phyloP scores from a whole-genome alignment of 2,113 vertebrate species.

The Campylorhamphus procurvoides region DNA sequence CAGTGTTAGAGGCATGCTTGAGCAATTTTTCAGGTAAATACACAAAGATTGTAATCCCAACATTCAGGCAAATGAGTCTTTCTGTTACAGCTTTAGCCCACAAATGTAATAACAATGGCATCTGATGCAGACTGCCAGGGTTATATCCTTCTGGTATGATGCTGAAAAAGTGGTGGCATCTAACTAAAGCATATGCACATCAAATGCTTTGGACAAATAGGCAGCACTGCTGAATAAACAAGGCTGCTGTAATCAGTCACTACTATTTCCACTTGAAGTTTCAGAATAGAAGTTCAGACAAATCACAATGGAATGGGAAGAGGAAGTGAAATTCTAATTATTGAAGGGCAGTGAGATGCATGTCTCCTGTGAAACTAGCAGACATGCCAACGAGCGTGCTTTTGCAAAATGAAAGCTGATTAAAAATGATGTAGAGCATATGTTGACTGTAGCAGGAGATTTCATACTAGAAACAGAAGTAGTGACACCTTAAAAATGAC shows the following conservation, averaged over 20 bases:
- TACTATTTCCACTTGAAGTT: not conserved
- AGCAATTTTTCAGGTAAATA: slow-evolving; percentile 9
- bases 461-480: not conserved
- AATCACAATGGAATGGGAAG: not conserved
- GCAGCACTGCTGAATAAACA: not conserved
- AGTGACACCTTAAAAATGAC: not conserved
- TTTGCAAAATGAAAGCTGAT: not conserved
- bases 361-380: not conserved
- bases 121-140: not conserved
- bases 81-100: slow-evolving; percentile 4
- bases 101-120: not conserved
- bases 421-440: not conserved
- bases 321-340: not conserved
- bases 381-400: not conserved
- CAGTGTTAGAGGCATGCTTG: not conserved
- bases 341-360: not conserved
- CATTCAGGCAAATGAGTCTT: not conserved
- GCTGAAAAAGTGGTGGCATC: not conserved
- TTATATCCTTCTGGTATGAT: not conserved
- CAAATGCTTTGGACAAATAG: not conserved
- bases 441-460: not conserved
- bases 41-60: not conserved
- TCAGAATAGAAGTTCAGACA: not conserved
- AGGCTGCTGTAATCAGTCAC: not conserved
- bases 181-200: not conserved